Conservation (phyloP, 2,888 invertebrate genomes). For the Apomyelois bistriatella region DNA sequence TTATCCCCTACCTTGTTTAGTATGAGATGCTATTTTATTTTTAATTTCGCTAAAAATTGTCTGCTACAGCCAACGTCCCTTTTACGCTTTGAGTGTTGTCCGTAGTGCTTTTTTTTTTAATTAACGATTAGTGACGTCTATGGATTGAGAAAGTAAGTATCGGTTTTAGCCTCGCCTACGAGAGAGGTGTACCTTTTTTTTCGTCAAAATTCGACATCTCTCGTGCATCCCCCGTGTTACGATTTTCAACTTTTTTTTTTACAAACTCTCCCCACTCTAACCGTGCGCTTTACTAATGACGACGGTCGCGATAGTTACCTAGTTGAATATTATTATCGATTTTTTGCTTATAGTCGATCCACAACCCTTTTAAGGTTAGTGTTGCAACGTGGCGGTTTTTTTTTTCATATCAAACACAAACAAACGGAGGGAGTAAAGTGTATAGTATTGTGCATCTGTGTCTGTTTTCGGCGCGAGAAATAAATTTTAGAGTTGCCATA, state of each 20-base stretch:
- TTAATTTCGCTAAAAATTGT: conserved; percentile 46
- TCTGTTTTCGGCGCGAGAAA: conserved; percentile 59
- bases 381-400: conserved; percentile 65
- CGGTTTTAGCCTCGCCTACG: conserved; percentile 33
- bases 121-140: conserved; percentile 37
- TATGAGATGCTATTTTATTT: conserved; percentile 37
- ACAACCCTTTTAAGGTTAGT: conserved; percentile 64
- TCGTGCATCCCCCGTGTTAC: conserved; percentile 77
- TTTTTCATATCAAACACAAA: conserved; percentile 27
- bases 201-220: conserved; percentile 34
- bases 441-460: conserved; percentile 76
- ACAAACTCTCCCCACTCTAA: conserved; percentile 46
- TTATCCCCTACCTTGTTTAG: conserved; percentile 45
- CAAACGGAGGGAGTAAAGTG: conserved; percentile 65
- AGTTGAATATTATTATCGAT: conserved; percentile 34
- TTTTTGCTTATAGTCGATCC: conserved; percentile 64
- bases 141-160: conserved; percentile 42
- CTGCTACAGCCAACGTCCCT: conserved; percentile 50
- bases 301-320: conserved; percentile 49
- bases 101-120: conserved; percentile 43
- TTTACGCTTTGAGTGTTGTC: conserved; percentile 71
- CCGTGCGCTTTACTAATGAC: conserved; percentile 76
- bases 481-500: conserved; percentile 40
- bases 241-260: conserved; percentile 24
- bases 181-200: conserved; percentile 48